phyloP scores from a whole-genome alignment of 2,797 vertebrate genomes.

The Cygnus olor region DNA sequence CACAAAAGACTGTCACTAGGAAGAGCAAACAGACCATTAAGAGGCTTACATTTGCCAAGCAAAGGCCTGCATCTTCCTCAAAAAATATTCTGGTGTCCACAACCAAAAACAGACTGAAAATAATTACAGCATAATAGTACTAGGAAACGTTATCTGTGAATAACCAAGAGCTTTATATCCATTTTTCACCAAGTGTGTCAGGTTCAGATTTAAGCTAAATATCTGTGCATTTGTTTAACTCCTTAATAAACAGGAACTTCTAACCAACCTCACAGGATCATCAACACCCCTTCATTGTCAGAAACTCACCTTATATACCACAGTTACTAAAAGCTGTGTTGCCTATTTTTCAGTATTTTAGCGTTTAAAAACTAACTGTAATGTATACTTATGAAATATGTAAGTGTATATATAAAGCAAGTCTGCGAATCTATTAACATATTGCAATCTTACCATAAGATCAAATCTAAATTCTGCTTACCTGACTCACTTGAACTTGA shows the following conservation, averaged over 20 bases:
- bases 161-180: not conserved
- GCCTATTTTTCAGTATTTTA: not conserved
- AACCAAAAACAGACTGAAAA: not conserved
- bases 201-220: not conserved
- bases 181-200: not conserved
- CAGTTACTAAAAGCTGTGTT: not conserved
- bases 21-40: not conserved
- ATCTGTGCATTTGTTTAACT: not conserved
- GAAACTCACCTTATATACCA: not conserved
- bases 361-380: not conserved
- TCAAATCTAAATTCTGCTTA: not conserved
- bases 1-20: not conserved
- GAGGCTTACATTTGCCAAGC: not conserved
- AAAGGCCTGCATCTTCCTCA: not conserved
- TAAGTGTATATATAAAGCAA: not conserved
- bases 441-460: not conserved
- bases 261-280: not conserved
- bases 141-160: not conserved
- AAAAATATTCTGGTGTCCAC: not conserved
- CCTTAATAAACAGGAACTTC: not conserved
- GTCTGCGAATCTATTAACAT: not conserved
- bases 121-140: not conserved
- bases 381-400: accelerated
- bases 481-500: not conserved
- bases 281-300: not conserved